These are phyloP conservation scores for Lathamus discolor DNA, from an alignment of 2,113 vertebrate genomes.

Conservation along the genomic window DNA sequence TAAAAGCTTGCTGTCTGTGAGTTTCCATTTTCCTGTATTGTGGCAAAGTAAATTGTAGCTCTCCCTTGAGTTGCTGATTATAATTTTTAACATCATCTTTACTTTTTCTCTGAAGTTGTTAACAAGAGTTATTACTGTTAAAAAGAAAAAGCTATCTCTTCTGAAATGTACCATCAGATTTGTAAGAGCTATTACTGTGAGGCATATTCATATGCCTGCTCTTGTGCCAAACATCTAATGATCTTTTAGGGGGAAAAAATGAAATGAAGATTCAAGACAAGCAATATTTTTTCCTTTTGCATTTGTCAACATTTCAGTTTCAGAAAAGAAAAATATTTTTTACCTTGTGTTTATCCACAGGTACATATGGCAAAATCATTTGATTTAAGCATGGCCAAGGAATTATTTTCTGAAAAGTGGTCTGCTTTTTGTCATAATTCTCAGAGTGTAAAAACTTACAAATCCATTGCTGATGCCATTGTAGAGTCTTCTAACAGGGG, in stretches of 20 bases:
- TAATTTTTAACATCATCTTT: constrained; percentile 6
- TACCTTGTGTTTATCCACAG: not conserved
- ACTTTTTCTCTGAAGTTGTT: not conserved
- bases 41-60: not conserved
- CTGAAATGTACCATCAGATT: not conserved
- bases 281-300: not conserved
- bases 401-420: not conserved
- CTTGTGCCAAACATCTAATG: not conserved
- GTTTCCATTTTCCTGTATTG: not conserved
- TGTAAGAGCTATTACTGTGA: not conserved
- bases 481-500: not conserved
- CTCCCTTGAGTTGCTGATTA: not conserved
- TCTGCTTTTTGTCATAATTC: not conserved
- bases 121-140: not conserved
- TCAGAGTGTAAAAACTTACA: not conserved
- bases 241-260: not conserved
- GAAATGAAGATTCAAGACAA: not conserved
- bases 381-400: not conserved
- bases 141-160: not conserved
- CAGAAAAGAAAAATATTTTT: not conserved
- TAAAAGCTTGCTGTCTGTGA: not conserved
- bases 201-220: not conserved
- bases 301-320: not conserved
- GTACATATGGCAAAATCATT: not conserved
- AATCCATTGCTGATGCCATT: not conserved